phyloP scores from a whole-genome alignment of 92 coral and sea anemone species.

The Chrysogorgia sp. region DNA sequence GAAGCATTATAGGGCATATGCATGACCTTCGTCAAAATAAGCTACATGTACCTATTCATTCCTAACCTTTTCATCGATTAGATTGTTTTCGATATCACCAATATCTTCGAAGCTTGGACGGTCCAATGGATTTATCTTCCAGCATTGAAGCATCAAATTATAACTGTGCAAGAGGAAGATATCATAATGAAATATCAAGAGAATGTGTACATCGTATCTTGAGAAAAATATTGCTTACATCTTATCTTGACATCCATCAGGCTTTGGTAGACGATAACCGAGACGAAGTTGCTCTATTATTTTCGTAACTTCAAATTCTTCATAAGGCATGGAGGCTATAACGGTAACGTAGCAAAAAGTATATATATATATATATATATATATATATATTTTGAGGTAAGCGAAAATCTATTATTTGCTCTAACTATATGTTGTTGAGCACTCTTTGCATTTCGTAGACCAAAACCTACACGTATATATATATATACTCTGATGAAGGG shows the following conservation, averaged over 20 bases:
- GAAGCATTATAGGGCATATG: too few species aligned
- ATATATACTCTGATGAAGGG: too few species aligned
- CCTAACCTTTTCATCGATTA: background rate
- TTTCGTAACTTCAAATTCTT: background rate
- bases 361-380: too few species aligned
- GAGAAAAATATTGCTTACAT: background rate
- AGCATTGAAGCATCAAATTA: background rate
- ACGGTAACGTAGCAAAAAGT: background rate
- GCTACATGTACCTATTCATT: too few species aligned
- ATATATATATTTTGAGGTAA: too few species aligned
- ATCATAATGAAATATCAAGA: background rate
- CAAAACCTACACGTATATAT: too few species aligned
- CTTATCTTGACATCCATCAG: background rate
- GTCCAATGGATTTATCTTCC: background rate
- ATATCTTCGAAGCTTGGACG: background rate
- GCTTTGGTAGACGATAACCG: background rate
- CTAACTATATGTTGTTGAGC: too few species aligned
- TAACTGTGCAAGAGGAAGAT: slow-evolving; percentile 1
- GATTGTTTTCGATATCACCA: background rate
- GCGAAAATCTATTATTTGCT: too few species aligned
- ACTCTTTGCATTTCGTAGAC: too few species aligned
- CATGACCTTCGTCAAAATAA: too few species aligned
- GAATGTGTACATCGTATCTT: background rate
- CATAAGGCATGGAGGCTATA: background rate
- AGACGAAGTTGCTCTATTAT: background rate